Conservation (phyloP, 2,797 vertebrate genomes). For the Anisognathus igniventris region DNA sequence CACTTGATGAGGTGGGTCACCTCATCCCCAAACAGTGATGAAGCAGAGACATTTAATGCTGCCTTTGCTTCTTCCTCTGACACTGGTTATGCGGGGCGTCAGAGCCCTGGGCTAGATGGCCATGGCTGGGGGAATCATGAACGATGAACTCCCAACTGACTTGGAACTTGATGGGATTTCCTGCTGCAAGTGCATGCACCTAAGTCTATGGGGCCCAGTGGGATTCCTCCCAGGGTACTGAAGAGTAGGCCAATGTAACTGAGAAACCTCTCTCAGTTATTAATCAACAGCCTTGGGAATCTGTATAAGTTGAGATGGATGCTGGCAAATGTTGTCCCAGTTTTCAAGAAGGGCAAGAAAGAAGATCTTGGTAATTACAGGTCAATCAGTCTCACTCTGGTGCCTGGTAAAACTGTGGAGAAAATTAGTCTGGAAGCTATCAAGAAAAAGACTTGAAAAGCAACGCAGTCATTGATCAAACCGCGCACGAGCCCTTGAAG, state of each 20-base stretch:
- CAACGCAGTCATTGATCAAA: fast-evolving
- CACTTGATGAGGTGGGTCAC: background rate
- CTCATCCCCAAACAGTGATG: background rate
- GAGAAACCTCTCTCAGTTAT: background rate
- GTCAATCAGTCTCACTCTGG: background rate
- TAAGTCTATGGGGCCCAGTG: fast-evolving
- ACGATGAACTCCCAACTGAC: background rate
- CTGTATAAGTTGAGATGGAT: fast-evolving
- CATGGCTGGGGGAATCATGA: background rate
- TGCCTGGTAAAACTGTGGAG: background rate
- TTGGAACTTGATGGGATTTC: background rate
- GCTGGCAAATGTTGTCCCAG: background rate
- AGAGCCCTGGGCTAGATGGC: background rate
- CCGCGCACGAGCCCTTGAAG: fast-evolving
- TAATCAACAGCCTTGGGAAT: background rate
- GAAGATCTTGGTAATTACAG: background rate
- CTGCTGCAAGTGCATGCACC: background rate
- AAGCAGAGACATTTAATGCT: background rate
- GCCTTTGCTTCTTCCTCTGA: background rate
- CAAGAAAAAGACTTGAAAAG: background rate
- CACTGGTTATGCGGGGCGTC: fast-evolving
- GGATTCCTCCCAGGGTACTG: background rate
- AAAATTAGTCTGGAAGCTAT: background rate
- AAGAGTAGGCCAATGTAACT: background rate
- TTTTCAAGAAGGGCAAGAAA: background rate